Evolutionary conservation across 2,113 vertebrate genomes (phyloP), one percentile per base, ranked within the genome.

Genomic region (Leiothrix lutea): DNA sequence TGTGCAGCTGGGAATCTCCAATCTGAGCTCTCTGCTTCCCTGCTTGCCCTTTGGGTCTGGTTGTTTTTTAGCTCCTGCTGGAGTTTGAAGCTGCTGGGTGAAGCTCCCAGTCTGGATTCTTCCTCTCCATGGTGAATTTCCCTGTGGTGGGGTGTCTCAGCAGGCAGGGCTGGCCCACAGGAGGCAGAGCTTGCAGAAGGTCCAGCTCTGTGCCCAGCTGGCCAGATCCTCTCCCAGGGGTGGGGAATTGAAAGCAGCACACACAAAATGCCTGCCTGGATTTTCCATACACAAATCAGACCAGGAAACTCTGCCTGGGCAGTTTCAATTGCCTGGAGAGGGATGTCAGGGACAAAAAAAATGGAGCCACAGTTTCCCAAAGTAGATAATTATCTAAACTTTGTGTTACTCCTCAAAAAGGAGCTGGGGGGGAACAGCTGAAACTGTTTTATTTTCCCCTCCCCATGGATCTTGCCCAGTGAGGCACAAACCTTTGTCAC

Each of bases 221-320:
- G 28, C 29, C 61, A 31, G 25, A 22, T 21, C 18, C 53, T 50
- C 25, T 26, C 6, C 15, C 38, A 31, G 62, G 40, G 24, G 2
- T 45, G 47, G 31, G 51, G 20, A 71, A 31, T 40, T 58, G 28
- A 36, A 48, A 40, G 26, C 31, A 80, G 28, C 48, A 31, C 42
- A 24, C 33, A 14, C 22, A 5, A 21, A 83, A 64, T 11, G n/a
- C 1, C 1, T n/a, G 44, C 31, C 44, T 6, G 2, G 21, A 2
- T 62, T 80, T 33, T 33, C 62, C 11, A 4, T 17, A 3, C 33
- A 9, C 19, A 35, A 1, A 42, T 15, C 4, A 5, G 28, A n/a
- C 9, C 45, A 31, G 40, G 38, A 29, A 15, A 3, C 28, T 8
- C 1, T 50, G 77, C 53, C 61, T 62, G 74, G 57, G 9, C 35